Conservation (phyloP, 2,797 vertebrate species). For the Siniperca obscura region DNA sequence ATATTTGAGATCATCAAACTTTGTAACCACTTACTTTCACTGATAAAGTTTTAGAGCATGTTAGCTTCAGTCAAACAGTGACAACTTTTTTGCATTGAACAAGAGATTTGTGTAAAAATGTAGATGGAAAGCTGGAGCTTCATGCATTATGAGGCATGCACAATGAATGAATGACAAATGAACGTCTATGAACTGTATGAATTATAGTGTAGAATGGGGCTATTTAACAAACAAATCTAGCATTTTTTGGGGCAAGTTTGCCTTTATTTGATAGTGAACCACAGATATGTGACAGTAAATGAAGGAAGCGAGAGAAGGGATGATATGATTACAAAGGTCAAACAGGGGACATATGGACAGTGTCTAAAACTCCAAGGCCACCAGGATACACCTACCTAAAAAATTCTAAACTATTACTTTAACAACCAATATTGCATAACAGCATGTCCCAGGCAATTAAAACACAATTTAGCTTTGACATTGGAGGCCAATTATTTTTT, state of each 20-base stretch:
- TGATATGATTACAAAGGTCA: not conserved
- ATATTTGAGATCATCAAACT: not conserved
- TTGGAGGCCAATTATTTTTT: not conserved
- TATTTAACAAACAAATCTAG: not conserved
- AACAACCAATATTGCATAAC: not conserved
- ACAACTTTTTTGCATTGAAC: not conserved
- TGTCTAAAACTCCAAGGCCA: not conserved
- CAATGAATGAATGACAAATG: not conserved
- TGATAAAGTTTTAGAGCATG: not conserved
- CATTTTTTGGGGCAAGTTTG: not conserved
- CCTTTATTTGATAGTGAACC: not conserved
- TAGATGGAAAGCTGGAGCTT: not conserved
- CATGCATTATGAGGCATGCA: not conserved
- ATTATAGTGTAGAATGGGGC: not conserved
- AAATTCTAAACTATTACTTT: not conserved
- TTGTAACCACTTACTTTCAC: not conserved
- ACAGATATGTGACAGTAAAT: not conserved
- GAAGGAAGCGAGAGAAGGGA: not conserved
- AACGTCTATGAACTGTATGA: not conserved
- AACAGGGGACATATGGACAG: not conserved
- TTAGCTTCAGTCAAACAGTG: not conserved
- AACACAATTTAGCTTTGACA: not conserved
- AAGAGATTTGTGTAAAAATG: conserved; percentile 16
- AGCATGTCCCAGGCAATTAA: not conserved
- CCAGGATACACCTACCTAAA: not conserved